Conservation (phyloP, 2,888 invertebrate genomes). For the Coremacera marginata region DNA sequence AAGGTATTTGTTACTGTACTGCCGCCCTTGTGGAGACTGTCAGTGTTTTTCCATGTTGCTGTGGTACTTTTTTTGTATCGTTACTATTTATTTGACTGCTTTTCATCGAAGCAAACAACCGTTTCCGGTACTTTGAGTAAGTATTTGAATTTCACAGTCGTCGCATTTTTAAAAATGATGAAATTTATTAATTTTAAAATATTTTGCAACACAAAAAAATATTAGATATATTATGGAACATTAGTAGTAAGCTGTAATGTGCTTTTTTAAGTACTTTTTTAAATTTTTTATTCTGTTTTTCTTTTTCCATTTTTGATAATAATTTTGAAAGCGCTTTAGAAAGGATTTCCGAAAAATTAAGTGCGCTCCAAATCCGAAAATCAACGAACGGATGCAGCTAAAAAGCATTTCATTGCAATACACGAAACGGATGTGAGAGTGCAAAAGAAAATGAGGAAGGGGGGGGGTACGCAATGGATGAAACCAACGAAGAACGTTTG, state of each 20-base stretch:
- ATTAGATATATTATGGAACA: not conserved
- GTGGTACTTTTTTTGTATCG: not conserved
- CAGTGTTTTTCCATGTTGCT: not conserved
- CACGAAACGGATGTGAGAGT: constrained; percentile 58
- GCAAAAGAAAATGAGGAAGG: constrained; percentile 16
- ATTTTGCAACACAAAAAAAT: not conserved
- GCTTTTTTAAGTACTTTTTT: not conserved
- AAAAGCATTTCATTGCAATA: constrained; percentile 64
- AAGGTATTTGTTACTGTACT: not conserved
- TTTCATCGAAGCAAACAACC: not conserved
- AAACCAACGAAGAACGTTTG: not conserved
- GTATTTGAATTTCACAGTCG: not conserved
- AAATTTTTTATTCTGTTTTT: not conserved
- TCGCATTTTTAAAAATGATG: not conserved
- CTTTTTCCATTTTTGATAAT: constrained; percentile 14
- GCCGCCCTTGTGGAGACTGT: no score
- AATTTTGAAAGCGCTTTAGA: constrained; percentile 41
- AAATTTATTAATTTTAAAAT: not conserved
- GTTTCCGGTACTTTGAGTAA: not conserved
- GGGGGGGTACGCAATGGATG: not conserved
- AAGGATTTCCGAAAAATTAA: constrained; percentile 52
- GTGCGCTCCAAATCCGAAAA: constrained; percentile 49
- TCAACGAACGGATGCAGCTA: constrained; percentile 56
- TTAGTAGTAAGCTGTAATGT: not conserved
- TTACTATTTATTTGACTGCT: not conserved